Conservation (phyloP, 53 echinoderm and acorn worm genomes). For the Holothuria leucospilota region DNA sequence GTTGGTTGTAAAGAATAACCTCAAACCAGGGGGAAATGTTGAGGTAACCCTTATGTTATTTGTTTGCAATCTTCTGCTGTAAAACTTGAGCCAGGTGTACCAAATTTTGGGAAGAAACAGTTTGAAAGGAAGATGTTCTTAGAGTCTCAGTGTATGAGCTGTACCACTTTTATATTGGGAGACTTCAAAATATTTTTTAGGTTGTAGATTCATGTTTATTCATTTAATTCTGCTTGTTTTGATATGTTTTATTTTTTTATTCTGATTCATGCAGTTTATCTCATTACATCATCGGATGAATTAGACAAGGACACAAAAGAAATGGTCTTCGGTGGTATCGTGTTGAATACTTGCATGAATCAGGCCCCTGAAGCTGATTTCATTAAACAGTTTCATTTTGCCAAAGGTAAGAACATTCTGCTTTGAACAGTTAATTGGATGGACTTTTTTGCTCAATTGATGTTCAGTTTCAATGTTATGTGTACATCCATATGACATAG, state of each 20-base stretch:
- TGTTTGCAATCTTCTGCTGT: too few relatives aligned
- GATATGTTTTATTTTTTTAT: not conserved
- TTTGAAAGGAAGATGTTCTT: not conserved
- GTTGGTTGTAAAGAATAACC: too few relatives aligned
- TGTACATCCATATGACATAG: too few relatives aligned
- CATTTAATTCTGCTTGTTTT: not conserved
- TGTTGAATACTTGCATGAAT: constrained; percentile 80
- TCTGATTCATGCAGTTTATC: constrained; percentile 69
- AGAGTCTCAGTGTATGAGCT: too few relatives aligned
- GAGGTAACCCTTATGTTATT: too few relatives aligned
- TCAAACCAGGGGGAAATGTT: too few relatives aligned
- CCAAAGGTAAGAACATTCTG: constrained; percentile 65
- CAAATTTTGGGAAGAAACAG: too few relatives aligned
- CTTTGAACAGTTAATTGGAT: too few relatives aligned
- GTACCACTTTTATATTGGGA: too few relatives aligned
- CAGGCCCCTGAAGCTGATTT: constrained; percentile 72
- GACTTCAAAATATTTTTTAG: not conserved
- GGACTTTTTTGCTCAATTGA: too few relatives aligned
- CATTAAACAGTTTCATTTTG: constrained; percentile 89
- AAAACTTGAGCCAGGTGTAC: too few relatives aligned
- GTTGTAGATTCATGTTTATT: not conserved
- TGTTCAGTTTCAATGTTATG: too few relatives aligned
- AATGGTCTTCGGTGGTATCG: constrained; percentile 76
- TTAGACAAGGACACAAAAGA: constrained; percentile 26
- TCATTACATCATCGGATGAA: constrained; percentile 64